Percentiles rank a stretch among this genome's conserved stretches.
These are phyloP conservation scores for Pygoscelis antarcticus DNA, from an alignment of 2,113 vertebrate species.

Conservation along the genomic window DNA sequence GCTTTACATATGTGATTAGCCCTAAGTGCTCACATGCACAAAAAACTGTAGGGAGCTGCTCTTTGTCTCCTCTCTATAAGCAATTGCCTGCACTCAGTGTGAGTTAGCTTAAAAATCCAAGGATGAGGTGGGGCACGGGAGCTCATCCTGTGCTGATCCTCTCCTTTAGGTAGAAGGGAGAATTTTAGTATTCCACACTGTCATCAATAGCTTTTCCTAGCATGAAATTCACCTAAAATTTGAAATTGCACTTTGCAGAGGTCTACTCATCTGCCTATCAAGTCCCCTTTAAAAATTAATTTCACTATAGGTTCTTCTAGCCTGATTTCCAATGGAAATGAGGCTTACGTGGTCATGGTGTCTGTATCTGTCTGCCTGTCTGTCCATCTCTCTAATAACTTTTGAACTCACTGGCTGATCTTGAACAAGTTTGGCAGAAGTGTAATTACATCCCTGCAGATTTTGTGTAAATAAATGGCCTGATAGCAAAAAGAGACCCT, in stretches of 20 bases:
- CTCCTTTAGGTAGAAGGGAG: not conserved
- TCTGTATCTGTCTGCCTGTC: not conserved
- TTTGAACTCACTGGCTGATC: not conserved
- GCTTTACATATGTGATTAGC: not conserved
- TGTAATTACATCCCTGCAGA: not conserved
- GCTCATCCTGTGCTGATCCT: not conserved
- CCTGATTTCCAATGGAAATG: not conserved
- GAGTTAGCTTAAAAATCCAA: not conserved
- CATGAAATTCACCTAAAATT: slow-evolving; percentile 36
- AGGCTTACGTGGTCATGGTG: not conserved
- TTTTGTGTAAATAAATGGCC: not conserved
- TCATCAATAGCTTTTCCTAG: not conserved
- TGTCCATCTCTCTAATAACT: not conserved
- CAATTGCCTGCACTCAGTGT: not conserved
- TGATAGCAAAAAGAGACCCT: not conserved
- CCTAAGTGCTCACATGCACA: not conserved
- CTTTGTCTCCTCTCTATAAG: not conserved
- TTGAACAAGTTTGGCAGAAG: not conserved
- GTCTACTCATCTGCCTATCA: not conserved
- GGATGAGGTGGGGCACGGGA: not conserved
- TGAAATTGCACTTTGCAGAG: slow-evolving; percentile 15
- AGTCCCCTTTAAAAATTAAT: slow-evolving; percentile 1
- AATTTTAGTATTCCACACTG: slow-evolving; percentile 6
- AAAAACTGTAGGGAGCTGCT: not conserved
- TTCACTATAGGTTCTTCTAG: not conserved